A percentile compares a stretch with the other conserved stretches of the same genome.
Evolutionary conservation across 2,797 vertebrate genomes (phyloP).

Genomic region (Otolemur crassicaudatus): DNA sequence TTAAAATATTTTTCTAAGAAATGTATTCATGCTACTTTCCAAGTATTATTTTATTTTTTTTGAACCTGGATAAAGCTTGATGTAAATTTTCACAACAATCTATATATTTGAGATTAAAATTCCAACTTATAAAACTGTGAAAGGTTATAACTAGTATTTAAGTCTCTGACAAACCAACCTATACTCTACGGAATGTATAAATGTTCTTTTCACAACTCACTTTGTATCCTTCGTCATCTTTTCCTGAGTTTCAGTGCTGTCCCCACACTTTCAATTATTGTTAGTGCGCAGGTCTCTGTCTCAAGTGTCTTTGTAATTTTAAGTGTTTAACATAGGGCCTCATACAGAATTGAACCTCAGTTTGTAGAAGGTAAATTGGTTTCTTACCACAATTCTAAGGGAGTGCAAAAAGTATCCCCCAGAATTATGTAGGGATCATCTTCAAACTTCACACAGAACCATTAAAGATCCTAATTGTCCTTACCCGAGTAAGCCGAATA

Average conservation of each 20-base stretch:
- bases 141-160: neutral
- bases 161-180: neutral
- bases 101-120: neutral
- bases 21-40: neutral
- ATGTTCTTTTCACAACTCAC: neutral
- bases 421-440: neutral
- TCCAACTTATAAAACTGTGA: neutral
- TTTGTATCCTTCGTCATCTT: neutral
- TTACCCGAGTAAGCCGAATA: rapidly evolving
- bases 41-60: neutral
- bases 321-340: neutral
- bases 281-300: neutral
- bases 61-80: neutral
- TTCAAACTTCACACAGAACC: neutral
- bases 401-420: neutral
- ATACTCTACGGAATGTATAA: neutral
- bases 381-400: neutral
- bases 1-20: neutral
- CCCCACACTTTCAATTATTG: neutral
- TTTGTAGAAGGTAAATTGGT: neutral
- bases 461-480: neutral
- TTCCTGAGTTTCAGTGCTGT: neutral
- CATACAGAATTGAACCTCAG: neutral
- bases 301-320: neutral
- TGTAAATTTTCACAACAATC: neutral